Percentiles rank a stretch among this genome's conserved stretches.
Evolutionary conservation across 2,888 invertebrate species (phyloP).

Genomic region (Pristionchus japonicus): DNA sequence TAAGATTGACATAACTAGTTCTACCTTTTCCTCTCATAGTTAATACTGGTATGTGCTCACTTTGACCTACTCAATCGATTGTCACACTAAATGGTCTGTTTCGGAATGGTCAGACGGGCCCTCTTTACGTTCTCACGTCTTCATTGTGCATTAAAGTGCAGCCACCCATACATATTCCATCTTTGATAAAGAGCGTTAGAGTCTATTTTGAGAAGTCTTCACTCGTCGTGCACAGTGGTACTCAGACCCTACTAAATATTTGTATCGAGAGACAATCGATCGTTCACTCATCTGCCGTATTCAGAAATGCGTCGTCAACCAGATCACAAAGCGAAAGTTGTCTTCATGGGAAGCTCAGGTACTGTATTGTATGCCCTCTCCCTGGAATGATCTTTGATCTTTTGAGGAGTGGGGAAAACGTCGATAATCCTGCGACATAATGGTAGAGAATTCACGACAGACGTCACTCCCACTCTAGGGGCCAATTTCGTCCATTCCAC

Average conservation of each 20-base stretch:
- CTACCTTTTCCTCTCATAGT: not conserved
- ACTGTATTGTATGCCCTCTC: no score
- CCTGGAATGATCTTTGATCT: not conserved
- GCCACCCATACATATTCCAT: not conserved
- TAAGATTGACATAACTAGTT: not conserved
- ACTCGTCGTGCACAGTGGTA: not conserved
- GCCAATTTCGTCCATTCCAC: constrained; percentile 58
- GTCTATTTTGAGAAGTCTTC: no score
- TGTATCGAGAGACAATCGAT: not conserved
- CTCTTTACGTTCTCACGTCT: not conserved
- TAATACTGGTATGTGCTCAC: constrained; percentile 14
- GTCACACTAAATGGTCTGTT: not conserved
- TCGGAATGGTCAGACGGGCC: not conserved
- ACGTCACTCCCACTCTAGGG: constrained; percentile 56
- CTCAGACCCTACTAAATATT: not conserved
- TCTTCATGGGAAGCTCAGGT: constrained; percentile 53
- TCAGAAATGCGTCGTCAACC: constrained; percentile 36
- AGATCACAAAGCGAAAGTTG: constrained; percentile 53
- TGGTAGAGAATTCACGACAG: constrained; percentile 56
- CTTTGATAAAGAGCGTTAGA: not conserved
- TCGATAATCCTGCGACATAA: constrained; percentile 61
- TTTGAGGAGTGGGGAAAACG: constrained; percentile 64
- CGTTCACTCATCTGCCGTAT: not conserved
- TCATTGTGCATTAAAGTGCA: not conserved
- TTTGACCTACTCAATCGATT: constrained; percentile 38